Conservation (phyloP, 2,888 invertebrate genomes). For the Malthinus seriepunctatus region DNA sequence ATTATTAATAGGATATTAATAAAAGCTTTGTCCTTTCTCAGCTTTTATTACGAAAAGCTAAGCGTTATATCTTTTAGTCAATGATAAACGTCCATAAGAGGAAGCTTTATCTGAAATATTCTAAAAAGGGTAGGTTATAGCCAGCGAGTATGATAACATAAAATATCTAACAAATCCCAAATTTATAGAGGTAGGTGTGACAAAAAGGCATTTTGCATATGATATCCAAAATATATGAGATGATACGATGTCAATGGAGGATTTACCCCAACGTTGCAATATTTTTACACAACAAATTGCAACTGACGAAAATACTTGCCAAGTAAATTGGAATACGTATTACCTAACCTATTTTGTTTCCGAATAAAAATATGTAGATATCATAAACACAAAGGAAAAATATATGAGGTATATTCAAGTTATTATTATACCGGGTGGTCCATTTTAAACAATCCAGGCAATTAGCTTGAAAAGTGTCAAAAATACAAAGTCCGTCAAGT, state of each 20-base stretch:
- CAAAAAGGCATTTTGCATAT: slow-evolving; percentile 51
- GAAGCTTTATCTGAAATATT: slow-evolving; percentile 27
- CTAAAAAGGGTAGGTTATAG: slow-evolving; percentile 29
- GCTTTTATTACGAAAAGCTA: slow-evolving; percentile 11
- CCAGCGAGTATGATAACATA: slow-evolving; percentile 34
- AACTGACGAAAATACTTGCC: no score
- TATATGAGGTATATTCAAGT: no score
- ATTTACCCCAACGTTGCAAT: slow-evolving; percentile 21
- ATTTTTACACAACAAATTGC: slow-evolving; percentile 4
- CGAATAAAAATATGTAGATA: no score
- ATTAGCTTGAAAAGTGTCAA: no score
- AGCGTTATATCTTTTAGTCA: slow-evolving; percentile 18
- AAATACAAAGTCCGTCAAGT: no score
- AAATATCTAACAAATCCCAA: slow-evolving; percentile 46
- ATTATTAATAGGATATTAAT: slow-evolving; percentile 26
- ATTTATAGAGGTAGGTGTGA: slow-evolving; percentile 48
- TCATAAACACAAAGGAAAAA: no score
- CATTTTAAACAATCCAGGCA: no score
- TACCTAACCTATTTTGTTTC: no score
- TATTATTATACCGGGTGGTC: no score
- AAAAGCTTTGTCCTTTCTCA: slow-evolving; percentile 17
- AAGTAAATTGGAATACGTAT: no score
- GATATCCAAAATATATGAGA: slow-evolving; percentile 35
- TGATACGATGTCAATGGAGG: slow-evolving; percentile 28
- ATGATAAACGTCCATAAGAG: slow-evolving; percentile 28